Evolutionary conservation across 1,140 invertebrate genomes (phyloP).

Genomic region (Plodia interpunctella): DNA sequence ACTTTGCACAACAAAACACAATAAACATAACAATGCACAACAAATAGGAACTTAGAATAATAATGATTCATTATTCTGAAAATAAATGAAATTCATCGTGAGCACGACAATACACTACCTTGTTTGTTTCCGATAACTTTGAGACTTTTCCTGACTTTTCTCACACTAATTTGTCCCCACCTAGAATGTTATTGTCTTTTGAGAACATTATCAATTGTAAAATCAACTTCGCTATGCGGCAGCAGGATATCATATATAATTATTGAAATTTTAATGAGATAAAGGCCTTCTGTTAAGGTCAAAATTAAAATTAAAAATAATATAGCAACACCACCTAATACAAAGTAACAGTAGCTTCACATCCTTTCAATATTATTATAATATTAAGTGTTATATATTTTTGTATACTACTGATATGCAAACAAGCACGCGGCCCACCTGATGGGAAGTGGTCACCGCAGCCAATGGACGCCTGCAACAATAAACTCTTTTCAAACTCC

Average conservation of each 20-base stretch:
- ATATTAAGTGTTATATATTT: no score
- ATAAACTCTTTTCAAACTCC: no score
- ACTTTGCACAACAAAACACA: neutral
- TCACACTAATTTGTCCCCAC: neutral
- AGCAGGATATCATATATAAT: neutral
- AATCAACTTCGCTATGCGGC: neutral
- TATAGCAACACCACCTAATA: no score
- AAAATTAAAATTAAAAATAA: no score
- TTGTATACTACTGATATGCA: no score
- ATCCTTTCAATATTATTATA: no score
- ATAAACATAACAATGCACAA: neutral
- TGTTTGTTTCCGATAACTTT: neutral
- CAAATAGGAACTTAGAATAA: neutral
- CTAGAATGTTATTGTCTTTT: constrained; percentile 1
- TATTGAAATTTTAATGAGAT: no score
- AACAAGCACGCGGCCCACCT: no score
- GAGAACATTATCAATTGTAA: neutral
- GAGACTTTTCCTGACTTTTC: neutral
- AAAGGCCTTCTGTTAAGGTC: no score
- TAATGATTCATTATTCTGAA: constrained; percentile 1
- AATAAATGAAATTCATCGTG: neutral
- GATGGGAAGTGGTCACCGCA: no score
- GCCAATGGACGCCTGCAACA: no score
- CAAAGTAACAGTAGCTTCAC: no score
- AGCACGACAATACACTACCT: neutral